phyloP scores from a whole-genome alignment of 2,797 vertebrate species.

The Sebastes baramenuke region DNA sequence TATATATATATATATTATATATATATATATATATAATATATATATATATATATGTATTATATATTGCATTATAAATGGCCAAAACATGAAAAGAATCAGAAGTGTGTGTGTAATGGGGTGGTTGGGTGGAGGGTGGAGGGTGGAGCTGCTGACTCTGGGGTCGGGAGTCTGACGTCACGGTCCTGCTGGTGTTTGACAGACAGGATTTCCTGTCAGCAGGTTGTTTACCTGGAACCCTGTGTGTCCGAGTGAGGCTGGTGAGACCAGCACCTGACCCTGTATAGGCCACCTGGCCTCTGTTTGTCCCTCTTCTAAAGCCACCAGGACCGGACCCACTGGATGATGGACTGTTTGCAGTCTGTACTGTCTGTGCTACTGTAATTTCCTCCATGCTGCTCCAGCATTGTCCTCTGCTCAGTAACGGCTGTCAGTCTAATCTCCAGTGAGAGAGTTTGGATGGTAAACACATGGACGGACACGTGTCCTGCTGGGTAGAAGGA shows the following conservation, averaged over 20 bases:
- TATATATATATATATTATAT: no score
- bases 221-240: slow-evolving; percentile 64
- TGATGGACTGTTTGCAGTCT: not conserved
- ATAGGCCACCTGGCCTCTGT: slow-evolving; percentile 22
- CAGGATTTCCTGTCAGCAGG: slow-evolving; percentile 71
- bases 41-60: no score
- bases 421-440: not conserved
- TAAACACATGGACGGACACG: not conserved
- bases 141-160: slow-evolving; percentile 32
- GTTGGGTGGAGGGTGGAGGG: not conserved
- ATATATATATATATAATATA: no score
- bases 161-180: slow-evolving; percentile 58
- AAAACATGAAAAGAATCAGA: not conserved
- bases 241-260: not conserved
- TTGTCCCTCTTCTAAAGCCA: slow-evolving; percentile 9
- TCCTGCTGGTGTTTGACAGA: slow-evolving; percentile 52
- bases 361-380: not conserved
- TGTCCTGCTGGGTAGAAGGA: slow-evolving; percentile 13
- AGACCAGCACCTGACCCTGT: slow-evolving; percentile 20
- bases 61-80: not conserved
- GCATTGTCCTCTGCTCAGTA: not conserved
- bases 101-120: not conserved
- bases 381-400: not conserved
- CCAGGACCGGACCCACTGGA: not conserved
- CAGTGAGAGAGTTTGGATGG: not conserved